phyloP scores from a whole-genome alignment of 2,113 vertebrate genomes.

The Tragelaphus imberbis region DNA sequence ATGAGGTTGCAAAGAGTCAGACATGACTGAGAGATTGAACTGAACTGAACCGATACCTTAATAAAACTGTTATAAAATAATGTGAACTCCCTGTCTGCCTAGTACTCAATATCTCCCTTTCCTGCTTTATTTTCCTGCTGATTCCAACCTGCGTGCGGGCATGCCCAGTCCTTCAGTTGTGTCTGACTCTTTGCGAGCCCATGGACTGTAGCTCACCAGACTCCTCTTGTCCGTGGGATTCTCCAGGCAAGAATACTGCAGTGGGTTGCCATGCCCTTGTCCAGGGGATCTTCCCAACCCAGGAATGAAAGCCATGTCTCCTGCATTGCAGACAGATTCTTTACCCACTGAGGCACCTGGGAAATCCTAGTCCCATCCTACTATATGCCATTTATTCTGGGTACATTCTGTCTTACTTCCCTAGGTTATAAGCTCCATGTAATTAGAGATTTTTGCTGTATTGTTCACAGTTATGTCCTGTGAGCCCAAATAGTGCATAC shows the following conservation, averaged over 20 bases:
- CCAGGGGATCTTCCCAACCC: neutral
- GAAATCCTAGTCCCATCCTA: neutral
- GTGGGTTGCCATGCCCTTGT: neutral
- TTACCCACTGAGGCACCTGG: neutral
- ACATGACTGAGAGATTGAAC: neutral
- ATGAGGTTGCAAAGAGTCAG: neutral
- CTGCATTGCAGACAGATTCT: neutral
- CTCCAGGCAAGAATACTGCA: neutral
- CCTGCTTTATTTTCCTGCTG: neutral
- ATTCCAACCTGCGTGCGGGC: neutral
- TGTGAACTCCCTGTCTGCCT: neutral
- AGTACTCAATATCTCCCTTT: neutral
- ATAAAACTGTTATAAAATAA: neutral
- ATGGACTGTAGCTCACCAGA: neutral
- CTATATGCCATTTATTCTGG: too few species aligned
- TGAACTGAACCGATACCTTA: neutral
- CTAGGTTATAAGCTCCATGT: neutral
- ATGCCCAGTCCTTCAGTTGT: neutral
- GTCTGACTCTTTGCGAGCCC: neutral
- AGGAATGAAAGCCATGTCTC: neutral
- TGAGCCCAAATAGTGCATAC: neutral
- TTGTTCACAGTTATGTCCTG: neutral
- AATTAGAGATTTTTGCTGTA: neutral
- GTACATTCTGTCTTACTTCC: neutral
- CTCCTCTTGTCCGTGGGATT: neutral